Evolutionary conservation across 1,140 invertebrate genomes (phyloP).

Genomic region (Lepidurus couesii): DNA sequence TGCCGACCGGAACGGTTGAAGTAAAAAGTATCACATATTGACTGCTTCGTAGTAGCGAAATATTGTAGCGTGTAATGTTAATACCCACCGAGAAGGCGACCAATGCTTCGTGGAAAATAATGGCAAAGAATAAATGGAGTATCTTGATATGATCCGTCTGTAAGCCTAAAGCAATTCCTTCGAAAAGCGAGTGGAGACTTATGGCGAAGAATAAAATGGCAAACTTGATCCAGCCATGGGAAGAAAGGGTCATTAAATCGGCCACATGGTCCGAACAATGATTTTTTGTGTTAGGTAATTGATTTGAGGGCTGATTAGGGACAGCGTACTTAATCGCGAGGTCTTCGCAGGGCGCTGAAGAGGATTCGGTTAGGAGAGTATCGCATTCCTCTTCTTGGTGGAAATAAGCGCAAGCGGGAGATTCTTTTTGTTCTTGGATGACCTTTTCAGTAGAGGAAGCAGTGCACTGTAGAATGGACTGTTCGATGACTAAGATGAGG

Average conservation of each 20-base stretch:
- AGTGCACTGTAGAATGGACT: constrained; percentile 36
- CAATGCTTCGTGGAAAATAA: constrained; percentile 46
- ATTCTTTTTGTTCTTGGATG: not conserved
- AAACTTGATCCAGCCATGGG: constrained; percentile 39
- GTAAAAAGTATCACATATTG: constrained; percentile 42
- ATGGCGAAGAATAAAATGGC: constrained; percentile 45
- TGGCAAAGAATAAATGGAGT: constrained; percentile 44
- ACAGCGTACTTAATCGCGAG: constrained; percentile 4
- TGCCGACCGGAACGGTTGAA: constrained; percentile 45
- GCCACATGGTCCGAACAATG: constrained; percentile 33
- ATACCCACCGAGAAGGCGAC: constrained; percentile 47
- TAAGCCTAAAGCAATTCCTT: constrained; percentile 47
- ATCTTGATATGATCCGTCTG: constrained; percentile 41
- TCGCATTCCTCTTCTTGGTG: constrained; percentile 21
- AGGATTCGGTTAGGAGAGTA: not conserved
- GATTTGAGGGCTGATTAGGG: not conserved
- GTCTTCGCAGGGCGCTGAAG: not conserved
- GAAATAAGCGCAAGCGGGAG: constrained; percentile 22
- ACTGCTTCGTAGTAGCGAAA: constrained; percentile 39
- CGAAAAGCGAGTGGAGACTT: constrained; percentile 47
- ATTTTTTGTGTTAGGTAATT: not conserved
- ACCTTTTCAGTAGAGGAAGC: not conserved
- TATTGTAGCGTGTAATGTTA: constrained; percentile 41
- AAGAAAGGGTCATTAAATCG: constrained; percentile 30
- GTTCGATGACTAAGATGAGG: constrained; percentile 40